phyloP scores from a whole-genome alignment of 1,140 invertebrate species.

The Solenopsis fugax region DNA sequence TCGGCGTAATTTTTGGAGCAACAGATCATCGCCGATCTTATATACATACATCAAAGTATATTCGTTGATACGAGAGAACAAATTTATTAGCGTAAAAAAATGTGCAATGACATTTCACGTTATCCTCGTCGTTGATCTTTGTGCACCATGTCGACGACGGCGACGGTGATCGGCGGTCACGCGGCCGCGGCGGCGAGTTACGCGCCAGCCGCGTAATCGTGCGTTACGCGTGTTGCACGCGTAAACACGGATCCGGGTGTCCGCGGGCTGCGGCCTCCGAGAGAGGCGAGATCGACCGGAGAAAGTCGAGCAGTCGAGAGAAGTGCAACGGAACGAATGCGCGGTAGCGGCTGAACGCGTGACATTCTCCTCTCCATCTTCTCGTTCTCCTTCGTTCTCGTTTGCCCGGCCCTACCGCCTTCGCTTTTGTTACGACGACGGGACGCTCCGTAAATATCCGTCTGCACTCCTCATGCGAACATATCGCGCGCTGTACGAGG shows the following conservation, averaged over 20 bases:
- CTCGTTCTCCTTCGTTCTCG: slow-evolving; percentile 2
- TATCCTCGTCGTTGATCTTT: slow-evolving; percentile 14
- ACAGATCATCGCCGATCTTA: not conserved
- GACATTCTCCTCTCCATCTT: not conserved
- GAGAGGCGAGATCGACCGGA: slow-evolving; percentile 43
- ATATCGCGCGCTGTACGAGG: not conserved
- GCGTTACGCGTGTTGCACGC: slow-evolving; percentile 60
- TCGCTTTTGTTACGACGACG: slow-evolving; percentile 49
- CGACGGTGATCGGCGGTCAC: not conserved
- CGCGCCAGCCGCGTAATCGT: slow-evolving; percentile 32
- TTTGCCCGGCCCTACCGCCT: not conserved
- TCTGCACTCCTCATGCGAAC: not conserved
- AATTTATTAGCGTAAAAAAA: not conserved
- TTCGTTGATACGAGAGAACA: not conserved
- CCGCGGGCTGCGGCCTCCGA: not conserved
- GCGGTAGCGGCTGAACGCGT: not conserved
- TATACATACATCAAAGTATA: not conserved
- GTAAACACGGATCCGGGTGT: slow-evolving; percentile 62
- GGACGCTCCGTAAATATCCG: slow-evolving; percentile 38
- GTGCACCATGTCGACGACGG: not conserved
- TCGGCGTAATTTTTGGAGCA: not conserved
- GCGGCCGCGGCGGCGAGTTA: slow-evolving; percentile 31
- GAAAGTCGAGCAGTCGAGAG: slow-evolving; percentile 70
- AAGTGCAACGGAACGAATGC: slow-evolving; percentile 47
- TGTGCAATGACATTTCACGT: not conserved